Conservation (phyloP, 2,113 vertebrate genomes). For the Lophura nycthemera region DNA sequence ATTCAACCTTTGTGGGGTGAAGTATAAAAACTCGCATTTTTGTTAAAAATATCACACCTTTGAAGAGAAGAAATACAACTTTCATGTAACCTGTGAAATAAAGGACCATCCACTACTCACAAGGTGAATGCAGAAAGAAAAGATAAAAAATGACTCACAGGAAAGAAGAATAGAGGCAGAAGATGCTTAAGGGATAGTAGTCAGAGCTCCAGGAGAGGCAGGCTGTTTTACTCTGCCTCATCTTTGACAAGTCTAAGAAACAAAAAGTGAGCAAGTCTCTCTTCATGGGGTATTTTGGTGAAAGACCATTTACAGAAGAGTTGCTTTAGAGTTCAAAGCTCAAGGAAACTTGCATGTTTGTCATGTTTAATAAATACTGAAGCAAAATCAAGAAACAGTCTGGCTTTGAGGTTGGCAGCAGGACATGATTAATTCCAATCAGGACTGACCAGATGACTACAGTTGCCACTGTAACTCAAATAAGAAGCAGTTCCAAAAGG, state of each 20-base stretch:
- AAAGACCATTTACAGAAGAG: not conserved
- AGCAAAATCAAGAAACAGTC: not conserved
- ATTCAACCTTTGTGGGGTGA: not conserved
- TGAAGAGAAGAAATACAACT: not conserved
- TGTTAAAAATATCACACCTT: not conserved
- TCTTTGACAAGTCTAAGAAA: not conserved
- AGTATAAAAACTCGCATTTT: not conserved
- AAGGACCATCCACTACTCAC: not conserved
- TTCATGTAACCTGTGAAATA: not conserved
- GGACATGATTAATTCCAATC: not conserved
- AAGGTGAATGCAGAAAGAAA: not conserved
- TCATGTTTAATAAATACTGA: not conserved
- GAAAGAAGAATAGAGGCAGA: not conserved
- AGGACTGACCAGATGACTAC: not conserved
- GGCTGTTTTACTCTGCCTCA: not conserved
- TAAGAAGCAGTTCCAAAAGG: not conserved
- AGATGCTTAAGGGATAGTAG: not conserved
- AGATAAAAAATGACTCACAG: not conserved
- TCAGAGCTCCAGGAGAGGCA: not conserved
- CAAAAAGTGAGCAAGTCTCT: not conserved
- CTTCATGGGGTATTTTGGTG: not conserved
- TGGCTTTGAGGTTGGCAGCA: not conserved
- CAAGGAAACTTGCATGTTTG: not conserved
- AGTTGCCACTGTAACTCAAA: not conserved
- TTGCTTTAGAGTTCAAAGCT: not conserved